Evolutionary conservation across 2,113 vertebrate genomes (phyloP).

Genomic region (Ascaphus truei): DNA sequence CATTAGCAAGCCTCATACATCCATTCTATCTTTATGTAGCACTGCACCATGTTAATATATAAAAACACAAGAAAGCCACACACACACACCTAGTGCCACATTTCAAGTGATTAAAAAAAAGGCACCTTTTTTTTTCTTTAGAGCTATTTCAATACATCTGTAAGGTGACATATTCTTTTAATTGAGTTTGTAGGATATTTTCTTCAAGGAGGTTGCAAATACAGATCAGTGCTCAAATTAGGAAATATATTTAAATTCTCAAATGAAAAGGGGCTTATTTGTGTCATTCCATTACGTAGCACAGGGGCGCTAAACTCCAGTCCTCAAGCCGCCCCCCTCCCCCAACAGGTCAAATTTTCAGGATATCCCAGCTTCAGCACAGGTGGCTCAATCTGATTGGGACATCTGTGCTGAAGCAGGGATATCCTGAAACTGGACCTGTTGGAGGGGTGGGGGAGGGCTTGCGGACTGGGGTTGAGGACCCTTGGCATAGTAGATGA

Average conservation of each 20-base stretch:
- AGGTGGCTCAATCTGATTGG: too few relatives aligned
- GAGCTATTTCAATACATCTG: neutral
- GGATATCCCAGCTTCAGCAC: too few relatives aligned
- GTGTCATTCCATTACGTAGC: too few relatives aligned
- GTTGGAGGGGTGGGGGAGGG: too few relatives aligned
- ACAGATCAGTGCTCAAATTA: neutral
- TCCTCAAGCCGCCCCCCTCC: too few relatives aligned
- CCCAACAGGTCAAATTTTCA: too few relatives aligned
- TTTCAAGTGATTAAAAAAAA: slow-evolving; percentile 2
- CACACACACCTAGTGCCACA: neutral
- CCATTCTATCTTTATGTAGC: slow-evolving; percentile 6
- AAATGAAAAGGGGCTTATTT: neutral
- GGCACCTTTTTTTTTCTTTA: neutral
- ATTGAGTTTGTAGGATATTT: slow-evolving; percentile 14
- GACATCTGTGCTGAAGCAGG: too few relatives aligned
- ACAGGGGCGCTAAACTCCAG: too few relatives aligned
- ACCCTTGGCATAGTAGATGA: too few relatives aligned
- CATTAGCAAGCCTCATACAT: slow-evolving; percentile 3
- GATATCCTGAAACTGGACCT: too few relatives aligned
- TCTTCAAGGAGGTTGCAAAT: neutral
- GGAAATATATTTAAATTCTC: neutral
- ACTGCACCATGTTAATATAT: neutral
- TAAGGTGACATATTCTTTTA: slow-evolving; percentile 8
- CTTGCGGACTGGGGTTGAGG: too few relatives aligned
- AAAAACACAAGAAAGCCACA: neutral